phyloP scores from a whole-genome alignment of 2,888 invertebrate species.

The Macaria notata region DNA sequence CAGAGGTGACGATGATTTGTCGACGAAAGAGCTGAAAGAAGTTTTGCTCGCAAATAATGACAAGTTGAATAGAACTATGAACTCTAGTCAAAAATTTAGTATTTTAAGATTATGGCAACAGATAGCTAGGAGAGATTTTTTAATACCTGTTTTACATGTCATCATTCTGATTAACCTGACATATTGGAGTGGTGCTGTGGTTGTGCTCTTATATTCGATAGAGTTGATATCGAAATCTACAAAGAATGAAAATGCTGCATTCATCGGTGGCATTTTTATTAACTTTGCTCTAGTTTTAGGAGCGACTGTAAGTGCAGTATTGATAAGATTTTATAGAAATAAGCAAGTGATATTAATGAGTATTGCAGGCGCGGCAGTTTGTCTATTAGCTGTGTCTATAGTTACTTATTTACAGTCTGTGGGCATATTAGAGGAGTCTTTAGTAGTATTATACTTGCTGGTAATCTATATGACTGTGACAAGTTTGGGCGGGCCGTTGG shows the following conservation, averaged over 20 bases:
- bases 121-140: not conserved
- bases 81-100: not conserved
- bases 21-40: conserved; percentile 4
- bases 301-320: not conserved
- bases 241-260: conserved; percentile 1
- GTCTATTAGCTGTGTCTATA: not conserved
- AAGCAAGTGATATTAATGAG: not conserved
- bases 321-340: conserved; percentile 1
- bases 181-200: conserved; percentile 10
- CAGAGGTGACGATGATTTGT: conserved; percentile 7
- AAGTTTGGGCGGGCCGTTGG: conserved; percentile 2
- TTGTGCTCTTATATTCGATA: conserved; percentile 7
- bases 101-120: not conserved
- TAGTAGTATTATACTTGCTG: conserved; percentile 7
- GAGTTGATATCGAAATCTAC: conserved; percentile 1
- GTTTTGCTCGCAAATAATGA: not conserved
- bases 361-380: not conserved
- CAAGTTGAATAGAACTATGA: not conserved
- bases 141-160: conserved; percentile 2
- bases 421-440: conserved; percentile 1
- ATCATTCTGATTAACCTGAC: not conserved
- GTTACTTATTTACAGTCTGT: not conserved
- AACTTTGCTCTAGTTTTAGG: not conserved
- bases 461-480: not conserved
- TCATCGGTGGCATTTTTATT: not conserved